Evolutionary conservation across 1,140 invertebrate genomes (phyloP), one percentile per base, ranked within the genome.

Genomic region (Scaptomyza hsui): DNA sequence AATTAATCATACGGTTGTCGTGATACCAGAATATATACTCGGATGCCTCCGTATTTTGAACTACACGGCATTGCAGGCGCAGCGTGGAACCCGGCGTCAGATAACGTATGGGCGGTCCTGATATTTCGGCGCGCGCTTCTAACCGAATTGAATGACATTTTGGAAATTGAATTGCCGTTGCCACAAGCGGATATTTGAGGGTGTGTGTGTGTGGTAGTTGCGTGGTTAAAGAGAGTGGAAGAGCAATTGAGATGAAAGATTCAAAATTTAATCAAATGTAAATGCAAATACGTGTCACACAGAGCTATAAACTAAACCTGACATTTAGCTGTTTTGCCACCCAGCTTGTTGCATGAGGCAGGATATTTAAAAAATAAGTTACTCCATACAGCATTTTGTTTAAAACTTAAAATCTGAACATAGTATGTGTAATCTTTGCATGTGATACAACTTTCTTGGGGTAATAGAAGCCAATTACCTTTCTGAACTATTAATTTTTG

Each of bases 21-120:
- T 97, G 97, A 92, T 97, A 98, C 97, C 96, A 97, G 93, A 97
- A 97, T 35, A 97, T 94, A 88, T 95, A 97, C 9, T 95, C 95
- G 1, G 96, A 96, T 1, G 94, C 94, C 82, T 97, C 96, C 1
- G 96, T 97, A 47, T 96, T 96, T 71, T 96, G 94, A 75, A 95
- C 94, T 6, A 97, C 94, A 44, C 94, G 93, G 82, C 97, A 98
- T 51, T 95, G 94, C 26, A 98, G 92, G 55, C 95, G 94, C 68
- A 98, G 91, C 73, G 95, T 95, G 29, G 96, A 97, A 3, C 96
- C 96, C 41, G 96, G 95, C 78, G 97, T 96, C 59, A 97, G 94
- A 90, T 96, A 97, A 81, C 97, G 96, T 90, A 97, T 96, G 45
- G 94, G 92, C 47, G 96, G 95, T 5, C 97, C 97, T 15, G 94